Conservation (phyloP, 2,888 invertebrate species). For the Pedicia rivosa region DNA sequence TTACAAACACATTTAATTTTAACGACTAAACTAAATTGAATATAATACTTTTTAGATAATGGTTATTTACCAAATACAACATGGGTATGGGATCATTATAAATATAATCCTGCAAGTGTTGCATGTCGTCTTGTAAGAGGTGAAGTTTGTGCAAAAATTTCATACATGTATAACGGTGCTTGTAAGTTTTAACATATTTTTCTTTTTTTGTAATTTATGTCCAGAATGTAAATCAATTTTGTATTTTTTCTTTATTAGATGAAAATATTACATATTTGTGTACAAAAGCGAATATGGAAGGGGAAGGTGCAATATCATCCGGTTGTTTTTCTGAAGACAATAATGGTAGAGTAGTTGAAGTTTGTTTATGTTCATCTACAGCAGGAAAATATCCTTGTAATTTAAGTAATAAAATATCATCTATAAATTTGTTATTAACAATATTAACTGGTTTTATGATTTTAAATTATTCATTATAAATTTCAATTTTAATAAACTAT, state of each 20-base stretch:
- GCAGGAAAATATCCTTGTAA: conserved; percentile 32
- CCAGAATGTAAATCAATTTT: too few relatives aligned
- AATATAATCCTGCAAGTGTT: conserved; percentile 26
- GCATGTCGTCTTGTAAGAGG: conserved; percentile 40
- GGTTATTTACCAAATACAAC: conserved; percentile 43
- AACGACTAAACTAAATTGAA: too few relatives aligned
- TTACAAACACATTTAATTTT: conserved; percentile 5
- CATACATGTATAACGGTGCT: conserved; percentile 41
- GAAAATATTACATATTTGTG: conserved; percentile 56
- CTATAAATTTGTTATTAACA: not conserved
- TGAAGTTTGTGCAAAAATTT: conserved; percentile 47
- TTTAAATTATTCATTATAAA: too few relatives aligned
- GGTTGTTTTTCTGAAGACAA: conserved; percentile 42
- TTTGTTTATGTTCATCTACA: conserved; percentile 34
- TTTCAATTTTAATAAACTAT: too few relatives aligned
- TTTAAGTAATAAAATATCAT: conserved; percentile 9
- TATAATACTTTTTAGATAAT: conserved; percentile 39
- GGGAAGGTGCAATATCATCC: conserved; percentile 32
- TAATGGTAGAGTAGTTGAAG: conserved; percentile 32
- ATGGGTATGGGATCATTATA: conserved; percentile 41
- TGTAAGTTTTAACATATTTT: conserved; percentile 30
- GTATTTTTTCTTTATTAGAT: conserved; percentile 38
- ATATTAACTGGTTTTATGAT: too few relatives aligned
- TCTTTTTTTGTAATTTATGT: not conserved
- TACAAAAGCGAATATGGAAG: conserved; percentile 38